These are phyloP conservation scores for Paramuricea clavata DNA, from an alignment of 92 coral and sea anemone genomes.

Conservation along the genomic window DNA sequence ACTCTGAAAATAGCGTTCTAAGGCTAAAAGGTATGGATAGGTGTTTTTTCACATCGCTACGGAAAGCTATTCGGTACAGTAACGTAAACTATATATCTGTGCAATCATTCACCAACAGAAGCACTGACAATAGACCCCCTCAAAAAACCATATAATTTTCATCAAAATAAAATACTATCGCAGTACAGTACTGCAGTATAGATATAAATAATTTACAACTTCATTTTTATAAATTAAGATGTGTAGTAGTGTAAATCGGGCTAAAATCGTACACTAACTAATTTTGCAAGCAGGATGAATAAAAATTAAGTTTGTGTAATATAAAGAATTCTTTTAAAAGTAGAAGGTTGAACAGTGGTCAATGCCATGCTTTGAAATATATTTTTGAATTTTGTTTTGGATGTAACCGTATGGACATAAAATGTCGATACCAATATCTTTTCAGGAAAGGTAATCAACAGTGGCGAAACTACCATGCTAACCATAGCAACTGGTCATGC, in stretches of 20 bases:
- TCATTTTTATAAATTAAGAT: neutral
- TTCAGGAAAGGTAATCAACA: too few species aligned
- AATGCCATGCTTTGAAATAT: neutral
- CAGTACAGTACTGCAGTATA: neutral
- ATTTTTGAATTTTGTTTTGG: neutral
- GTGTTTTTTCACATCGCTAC: too few species aligned
- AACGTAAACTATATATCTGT: too few species aligned
- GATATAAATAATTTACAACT: slow-evolving; percentile 1
- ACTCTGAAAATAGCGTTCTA: too few species aligned
- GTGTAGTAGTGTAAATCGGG: slow-evolving; percentile 2
- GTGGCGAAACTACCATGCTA: too few species aligned
- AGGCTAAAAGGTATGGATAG: too few species aligned
- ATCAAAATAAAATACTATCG: neutral
- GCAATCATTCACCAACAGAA: too few species aligned
- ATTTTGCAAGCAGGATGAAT: neutral
- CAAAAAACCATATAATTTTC: neutral
- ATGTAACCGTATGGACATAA: neutral
- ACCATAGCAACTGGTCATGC: too few species aligned
- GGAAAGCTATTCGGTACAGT: too few species aligned
- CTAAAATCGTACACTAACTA: neutral
- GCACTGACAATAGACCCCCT: neutral
- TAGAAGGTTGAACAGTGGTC: neutral
- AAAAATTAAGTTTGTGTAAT: slow-evolving; percentile 20
- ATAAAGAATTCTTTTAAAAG: neutral
- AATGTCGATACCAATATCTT: too few species aligned